phyloP scores from a whole-genome alignment of 2,797 vertebrate species.

The Octomys mimax region DNA sequence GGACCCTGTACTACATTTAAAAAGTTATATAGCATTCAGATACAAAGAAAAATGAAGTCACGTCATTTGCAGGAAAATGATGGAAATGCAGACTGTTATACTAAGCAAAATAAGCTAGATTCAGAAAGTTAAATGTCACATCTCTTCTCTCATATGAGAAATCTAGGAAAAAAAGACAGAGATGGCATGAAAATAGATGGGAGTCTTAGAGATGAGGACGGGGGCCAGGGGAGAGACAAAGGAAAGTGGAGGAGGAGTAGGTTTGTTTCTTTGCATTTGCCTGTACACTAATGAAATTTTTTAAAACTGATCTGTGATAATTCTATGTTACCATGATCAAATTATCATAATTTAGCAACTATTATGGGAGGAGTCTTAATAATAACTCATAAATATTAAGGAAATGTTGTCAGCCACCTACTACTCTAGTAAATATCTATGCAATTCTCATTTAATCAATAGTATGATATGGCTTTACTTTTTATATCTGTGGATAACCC shows the following conservation, averaged over 20 bases:
- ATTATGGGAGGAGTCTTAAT: background rate
- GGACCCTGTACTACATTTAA: no score
- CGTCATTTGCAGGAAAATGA: background rate
- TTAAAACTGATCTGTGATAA: background rate
- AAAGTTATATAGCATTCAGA: background rate
- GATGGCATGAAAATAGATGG: background rate
- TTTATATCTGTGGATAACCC: no score
- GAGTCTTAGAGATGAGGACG: background rate
- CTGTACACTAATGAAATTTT: background rate
- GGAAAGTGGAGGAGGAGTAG: background rate
- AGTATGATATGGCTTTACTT: no score
- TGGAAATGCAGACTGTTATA: background rate
- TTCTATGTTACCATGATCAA: background rate
- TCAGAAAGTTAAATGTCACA: background rate
- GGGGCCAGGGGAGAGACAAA: background rate
- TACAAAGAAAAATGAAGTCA: background rate
- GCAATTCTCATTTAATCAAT: background rate
- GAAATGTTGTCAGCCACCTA: background rate
- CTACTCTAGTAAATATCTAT: background rate
- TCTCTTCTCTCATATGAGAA: background rate
- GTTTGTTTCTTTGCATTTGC: background rate
- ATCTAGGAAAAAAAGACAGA: background rate
- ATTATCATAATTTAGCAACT: background rate
- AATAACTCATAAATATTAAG: background rate
- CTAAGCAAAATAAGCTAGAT: background rate